Conservation (phyloP, 2,113 vertebrate genomes). For the Agapornis roseicollis region DNA sequence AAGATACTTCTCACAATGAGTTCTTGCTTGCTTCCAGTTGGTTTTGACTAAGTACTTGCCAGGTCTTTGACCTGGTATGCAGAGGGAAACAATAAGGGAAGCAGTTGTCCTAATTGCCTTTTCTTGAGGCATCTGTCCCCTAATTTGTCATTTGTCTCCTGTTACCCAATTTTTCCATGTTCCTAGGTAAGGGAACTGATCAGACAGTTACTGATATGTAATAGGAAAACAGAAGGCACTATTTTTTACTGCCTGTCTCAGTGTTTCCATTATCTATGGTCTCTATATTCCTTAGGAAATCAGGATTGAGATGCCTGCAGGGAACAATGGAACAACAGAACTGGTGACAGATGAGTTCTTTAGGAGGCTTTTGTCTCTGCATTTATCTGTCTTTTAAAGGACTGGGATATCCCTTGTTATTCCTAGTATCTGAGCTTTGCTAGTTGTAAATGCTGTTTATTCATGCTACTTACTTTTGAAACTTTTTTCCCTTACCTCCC, state of each 20-base stretch:
- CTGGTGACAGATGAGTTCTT: neutral
- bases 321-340: neutral
- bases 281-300: neutral
- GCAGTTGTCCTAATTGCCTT: neutral
- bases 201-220: neutral
- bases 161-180: neutral
- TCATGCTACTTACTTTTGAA: neutral
- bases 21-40: neutral
- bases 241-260: neutral
- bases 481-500: rapidly evolving
- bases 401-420: neutral
- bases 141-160: neutral
- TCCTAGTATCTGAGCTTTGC: neutral
- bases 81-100: neutral
- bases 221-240: neutral
- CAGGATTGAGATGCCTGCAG: neutral
- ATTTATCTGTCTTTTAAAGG: neutral
- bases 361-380: neutral
- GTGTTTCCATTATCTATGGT: neutral
- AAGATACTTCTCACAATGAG: neutral
- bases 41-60: neutral
- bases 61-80: neutral
- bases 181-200: neutral
- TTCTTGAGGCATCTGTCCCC: neutral
- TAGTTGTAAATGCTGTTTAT: neutral